Evolutionary conservation across 2,888 invertebrate genomes (phyloP).

Genomic region (Euproctis similis): DNA sequence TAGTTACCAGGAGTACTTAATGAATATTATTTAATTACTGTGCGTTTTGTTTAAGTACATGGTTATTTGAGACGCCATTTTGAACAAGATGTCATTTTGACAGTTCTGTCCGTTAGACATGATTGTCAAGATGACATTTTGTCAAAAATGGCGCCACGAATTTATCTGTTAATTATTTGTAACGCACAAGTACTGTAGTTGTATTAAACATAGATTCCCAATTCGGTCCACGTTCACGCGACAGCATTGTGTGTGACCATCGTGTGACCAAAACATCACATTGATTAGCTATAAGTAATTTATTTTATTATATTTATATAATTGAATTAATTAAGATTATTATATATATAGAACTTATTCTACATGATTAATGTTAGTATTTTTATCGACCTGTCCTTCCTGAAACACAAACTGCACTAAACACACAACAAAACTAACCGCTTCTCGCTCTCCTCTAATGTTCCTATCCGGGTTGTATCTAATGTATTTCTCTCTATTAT

Average conservation of each 20-base stretch:
- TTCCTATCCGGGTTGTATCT: conserved; percentile 41
- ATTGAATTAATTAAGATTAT: conserved; percentile 32
- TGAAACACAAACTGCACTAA: conserved; percentile 77
- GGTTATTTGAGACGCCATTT: no score
- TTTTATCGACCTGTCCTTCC: conserved; percentile 89
- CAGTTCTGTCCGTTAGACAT: no score
- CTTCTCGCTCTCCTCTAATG: conserved; percentile 51
- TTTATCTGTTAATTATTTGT: no score
- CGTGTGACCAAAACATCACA: conserved; percentile 31
- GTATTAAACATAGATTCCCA: conserved; percentile 25
- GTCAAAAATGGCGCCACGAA: no score
- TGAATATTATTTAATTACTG: no score
- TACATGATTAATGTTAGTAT: conserved; percentile 80
- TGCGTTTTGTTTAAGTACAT: no score
- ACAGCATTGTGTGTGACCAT: conserved; percentile 35
- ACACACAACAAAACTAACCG: conserved; percentile 45
- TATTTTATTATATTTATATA: conserved; percentile 27
- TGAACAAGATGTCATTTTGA: no score
- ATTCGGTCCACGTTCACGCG: conserved; percentile 42
- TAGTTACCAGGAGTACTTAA: conserved; percentile 24
- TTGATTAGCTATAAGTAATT: conserved; percentile 34
- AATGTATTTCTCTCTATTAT: conserved; percentile 54
- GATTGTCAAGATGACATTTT: no score
- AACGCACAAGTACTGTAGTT: no score
- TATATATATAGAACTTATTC: conserved; percentile 58